Conservation (phyloP, 2,113 vertebrate genomes). For the Delphinus delphis region DNA sequence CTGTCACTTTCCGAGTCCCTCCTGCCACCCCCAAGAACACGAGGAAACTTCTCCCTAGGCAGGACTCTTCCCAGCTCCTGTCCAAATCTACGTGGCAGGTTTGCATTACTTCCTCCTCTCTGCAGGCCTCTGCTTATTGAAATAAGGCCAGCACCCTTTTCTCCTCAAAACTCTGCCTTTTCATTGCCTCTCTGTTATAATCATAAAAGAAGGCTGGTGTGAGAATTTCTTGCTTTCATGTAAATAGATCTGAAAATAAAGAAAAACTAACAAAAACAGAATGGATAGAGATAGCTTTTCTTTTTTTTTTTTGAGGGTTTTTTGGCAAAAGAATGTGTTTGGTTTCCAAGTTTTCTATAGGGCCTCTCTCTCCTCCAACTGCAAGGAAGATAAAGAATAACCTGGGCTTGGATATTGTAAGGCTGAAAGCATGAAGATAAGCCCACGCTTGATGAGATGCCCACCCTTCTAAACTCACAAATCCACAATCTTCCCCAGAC, state of each 20-base stretch:
- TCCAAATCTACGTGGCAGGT: neutral
- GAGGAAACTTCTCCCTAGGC: neutral
- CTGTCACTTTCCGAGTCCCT: neutral
- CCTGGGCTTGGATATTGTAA: neutral
- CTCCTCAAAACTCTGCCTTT: neutral
- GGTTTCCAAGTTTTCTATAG: neutral
- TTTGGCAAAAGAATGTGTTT: neutral
- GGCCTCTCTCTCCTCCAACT: neutral
- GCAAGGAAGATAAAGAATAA: neutral
- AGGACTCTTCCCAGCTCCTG: neutral
- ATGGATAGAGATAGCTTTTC: neutral
- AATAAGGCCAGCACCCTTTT: neutral
- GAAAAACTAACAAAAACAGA: constrained; percentile 1
- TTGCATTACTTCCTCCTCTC: neutral
- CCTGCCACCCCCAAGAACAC: neutral
- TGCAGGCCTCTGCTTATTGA: neutral
- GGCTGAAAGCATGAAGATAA: neutral
- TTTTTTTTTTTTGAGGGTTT: neutral
- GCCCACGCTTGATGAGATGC: neutral
- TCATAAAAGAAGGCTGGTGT: neutral
- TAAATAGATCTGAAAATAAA: constrained; percentile 32
- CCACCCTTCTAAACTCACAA: neutral
- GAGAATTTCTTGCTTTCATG: neutral
- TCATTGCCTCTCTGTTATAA: neutral
- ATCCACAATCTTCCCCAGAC: neutral